Evolutionary conservation across 2,797 vertebrate species (phyloP), one percentile per base, ranked within the genome.

Genomic region (Anas georgica): DNA sequence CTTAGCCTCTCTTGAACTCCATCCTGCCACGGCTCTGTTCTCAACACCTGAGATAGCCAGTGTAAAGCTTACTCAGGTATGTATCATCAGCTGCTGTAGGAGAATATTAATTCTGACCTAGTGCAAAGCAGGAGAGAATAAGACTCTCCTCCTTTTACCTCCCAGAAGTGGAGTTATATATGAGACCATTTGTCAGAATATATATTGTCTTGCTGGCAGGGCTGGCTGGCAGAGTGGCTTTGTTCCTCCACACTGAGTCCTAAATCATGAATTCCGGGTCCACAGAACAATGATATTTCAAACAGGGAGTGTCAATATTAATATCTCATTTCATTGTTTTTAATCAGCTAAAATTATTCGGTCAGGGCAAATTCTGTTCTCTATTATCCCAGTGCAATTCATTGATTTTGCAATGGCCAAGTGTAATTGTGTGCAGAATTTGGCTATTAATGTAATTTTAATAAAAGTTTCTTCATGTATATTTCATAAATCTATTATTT

Each of bases 381-480:
- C 91, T 79, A 45, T 95, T 95, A 95, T 94, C 43, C 43, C 76
- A 63, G 93, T 90, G 85, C 74, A 91, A 94, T 90, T 91, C 93
- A 91, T 64, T 92, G 96, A 93, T 93, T 92, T 95, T 58, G 82
- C 87, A 86, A 96, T 43, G 77, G 35, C 74, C 77, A 90, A 86
- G 94, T 93, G 96, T 92, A 96, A 95, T 94, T 94, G 92, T 90
- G 92, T 92, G 92, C 92, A 96, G 96, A 92, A 97, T 95, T 93
- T 86, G 23, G 87, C 93, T 91, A 94, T 95, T 95, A 96, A 94
- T 91, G 93, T 92, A 95, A 95, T 95, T 95, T 97, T 95, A 95
- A 97, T 96, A 95, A 92, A 94, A 93, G 85, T 95, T 95, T 92
- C 89, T 94, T 96, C 87, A 88, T 93, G 89, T 93, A 95, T 97